Conservation (phyloP, 2,797 vertebrate species). For the Pipistrellus nathusii region DNA sequence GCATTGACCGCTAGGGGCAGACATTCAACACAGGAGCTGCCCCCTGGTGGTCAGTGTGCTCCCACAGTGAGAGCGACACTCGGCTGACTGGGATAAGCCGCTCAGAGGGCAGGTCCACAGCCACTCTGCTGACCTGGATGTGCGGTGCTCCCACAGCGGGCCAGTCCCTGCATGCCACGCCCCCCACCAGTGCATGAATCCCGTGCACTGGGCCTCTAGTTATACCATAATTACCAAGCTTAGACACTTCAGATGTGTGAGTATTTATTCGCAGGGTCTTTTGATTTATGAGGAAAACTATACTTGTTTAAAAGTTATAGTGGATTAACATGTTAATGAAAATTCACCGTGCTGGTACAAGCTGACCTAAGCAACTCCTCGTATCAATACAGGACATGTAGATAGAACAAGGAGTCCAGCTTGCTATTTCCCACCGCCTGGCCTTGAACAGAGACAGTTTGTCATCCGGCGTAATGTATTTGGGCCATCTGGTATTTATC, state of each 20-base stretch:
- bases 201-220: background rate
- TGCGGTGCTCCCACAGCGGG: too few species aligned
- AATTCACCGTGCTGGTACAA: background rate
- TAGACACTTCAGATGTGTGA: background rate
- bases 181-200: too few species aligned
- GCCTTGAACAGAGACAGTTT: background rate
- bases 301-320: background rate
- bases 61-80: too few species aligned
- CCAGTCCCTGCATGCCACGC: too few species aligned
- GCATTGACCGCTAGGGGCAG: too few species aligned
- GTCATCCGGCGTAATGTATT: background rate
- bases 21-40: too few species aligned
- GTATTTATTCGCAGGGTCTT: conserved; percentile 22
- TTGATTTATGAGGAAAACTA: conserved; percentile 56
- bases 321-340: background rate
- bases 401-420: background rate
- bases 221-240: background rate
- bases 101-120: too few species aligned
- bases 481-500: background rate
- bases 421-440: background rate
- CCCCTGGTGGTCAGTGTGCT: too few species aligned
- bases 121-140: too few species aligned
- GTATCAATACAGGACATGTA: rapidly evolving
- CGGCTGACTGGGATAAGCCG: too few species aligned
- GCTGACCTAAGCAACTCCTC: background rate